Evolutionary conservation across 2,113 vertebrate genomes (phyloP), one percentile per base, ranked within the genome.

Genomic region (Riparia riparia): DNA sequence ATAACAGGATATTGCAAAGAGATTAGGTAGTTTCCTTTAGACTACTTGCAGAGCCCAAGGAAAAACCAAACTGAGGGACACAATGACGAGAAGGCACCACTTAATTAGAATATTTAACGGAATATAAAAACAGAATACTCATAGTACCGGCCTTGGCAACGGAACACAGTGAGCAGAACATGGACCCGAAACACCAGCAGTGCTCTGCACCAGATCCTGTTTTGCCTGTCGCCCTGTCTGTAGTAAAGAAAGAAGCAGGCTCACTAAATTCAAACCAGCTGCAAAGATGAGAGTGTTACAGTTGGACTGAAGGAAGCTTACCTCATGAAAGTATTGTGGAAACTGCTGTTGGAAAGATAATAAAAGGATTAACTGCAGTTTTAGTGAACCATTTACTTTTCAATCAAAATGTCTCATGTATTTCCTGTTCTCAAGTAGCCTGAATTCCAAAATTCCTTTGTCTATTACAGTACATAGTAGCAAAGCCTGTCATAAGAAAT

Each of bases 1-100:
- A 99, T 98, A 99, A 99, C 99, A 99, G 99, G 99, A 99, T 99
- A 99, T 99, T 99, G 99, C 98, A 97, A 96, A 94, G 98, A 99
- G 99, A 99, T 99, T 99, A 99, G 98, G 98, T 97, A 96, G 98
- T 98, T 99, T 99, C 99, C 99, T 98, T 98, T 97, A 98, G 95
- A 98, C 96, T 95, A 98, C 93, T 96, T 96, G 97, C 98, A 97
- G 94, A 96, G 97, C 97, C 96, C 96, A 85, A 65, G 88, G 83
- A 96, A 95, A 96, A 95, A 94, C 58, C 95, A 82, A 93, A 86
- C 60, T 2, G 41, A 94, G 89, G 80, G 85, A 94, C 65, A 93
- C 87, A 86, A 83, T 63, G 89, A 92, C 6, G 50, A 95, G 85
- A 95, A 94, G 74, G 71, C 94, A 95, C 72, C 2, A 0, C 79